Percentiles rank a stretch among this genome's conserved stretches.
These are phyloP conservation scores for Ia io DNA, from an alignment of 2,113 vertebrate species.

Conservation along the genomic window DNA sequence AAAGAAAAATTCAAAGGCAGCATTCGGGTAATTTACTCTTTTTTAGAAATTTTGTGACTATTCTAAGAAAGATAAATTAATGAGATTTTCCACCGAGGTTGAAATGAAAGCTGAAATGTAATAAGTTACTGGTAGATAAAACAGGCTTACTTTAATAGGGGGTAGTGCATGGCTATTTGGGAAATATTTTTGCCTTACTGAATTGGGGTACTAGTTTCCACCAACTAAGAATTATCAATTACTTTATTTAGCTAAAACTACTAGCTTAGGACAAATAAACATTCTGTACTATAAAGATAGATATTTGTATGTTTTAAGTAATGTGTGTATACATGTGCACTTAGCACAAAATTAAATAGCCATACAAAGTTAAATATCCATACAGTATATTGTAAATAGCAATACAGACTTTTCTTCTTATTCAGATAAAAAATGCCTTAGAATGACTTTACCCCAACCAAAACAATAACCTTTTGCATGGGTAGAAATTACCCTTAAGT, in stretches of 20 bases:
- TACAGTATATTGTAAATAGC: background rate
- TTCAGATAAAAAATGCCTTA: background rate
- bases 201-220: background rate
- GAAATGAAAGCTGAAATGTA: background rate
- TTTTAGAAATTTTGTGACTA: background rate
- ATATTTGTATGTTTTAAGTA: background rate
- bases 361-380: background rate
- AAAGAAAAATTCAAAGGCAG: background rate
- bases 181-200: background rate
- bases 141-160: background rate
- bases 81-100: background rate
- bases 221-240: background rate
- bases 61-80: background rate
- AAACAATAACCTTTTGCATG: background rate
- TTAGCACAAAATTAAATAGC: background rate
- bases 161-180: background rate
- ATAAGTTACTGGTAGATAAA: background rate
- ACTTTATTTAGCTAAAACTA: conserved; percentile 25
- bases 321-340: background rate
- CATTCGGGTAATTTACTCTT: background rate
- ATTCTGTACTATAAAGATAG: background rate
- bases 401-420: background rate
- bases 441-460: background rate
- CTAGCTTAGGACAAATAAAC: background rate
- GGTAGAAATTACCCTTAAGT: background rate